These are phyloP conservation scores for Pectinophora gossypiella DNA, from an alignment of 1,140 invertebrate genomes.

Conservation along the genomic window DNA sequence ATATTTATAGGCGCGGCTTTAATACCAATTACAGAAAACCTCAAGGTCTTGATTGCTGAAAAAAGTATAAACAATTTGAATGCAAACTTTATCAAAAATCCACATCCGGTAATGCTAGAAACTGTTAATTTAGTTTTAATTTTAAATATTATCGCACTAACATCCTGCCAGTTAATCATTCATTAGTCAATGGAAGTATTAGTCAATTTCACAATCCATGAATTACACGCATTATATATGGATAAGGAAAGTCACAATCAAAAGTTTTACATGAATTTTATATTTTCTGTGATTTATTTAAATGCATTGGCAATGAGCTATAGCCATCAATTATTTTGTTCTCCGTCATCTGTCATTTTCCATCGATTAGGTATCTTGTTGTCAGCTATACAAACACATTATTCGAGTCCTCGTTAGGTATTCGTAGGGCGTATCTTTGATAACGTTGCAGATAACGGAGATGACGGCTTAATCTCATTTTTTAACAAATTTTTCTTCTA, in stretches of 20 bases:
- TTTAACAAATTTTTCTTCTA: slow-evolving; percentile 67
- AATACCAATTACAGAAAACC: slow-evolving; percentile 30
- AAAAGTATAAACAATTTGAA: slow-evolving; percentile 17
- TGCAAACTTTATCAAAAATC: slow-evolving; percentile 20
- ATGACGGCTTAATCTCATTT: slow-evolving; percentile 70
- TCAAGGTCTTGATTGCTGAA: slow-evolving; percentile 37
- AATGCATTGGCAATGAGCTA: neutral
- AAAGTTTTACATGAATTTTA: neutral
- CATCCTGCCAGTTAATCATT: slow-evolving; percentile 23
- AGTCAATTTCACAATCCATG: neutral
- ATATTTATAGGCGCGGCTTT: slow-evolving; percentile 36
- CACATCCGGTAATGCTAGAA: slow-evolving; percentile 34
- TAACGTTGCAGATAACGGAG: slow-evolving; percentile 60
- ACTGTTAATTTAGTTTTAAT: slow-evolving; percentile 25
- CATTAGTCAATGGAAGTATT: neutral
- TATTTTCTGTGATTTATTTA: neutral
- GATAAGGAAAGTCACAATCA: neutral
- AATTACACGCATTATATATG: neutral
- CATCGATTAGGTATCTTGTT: slow-evolving; percentile 41
- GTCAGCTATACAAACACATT: slow-evolving; percentile 58
- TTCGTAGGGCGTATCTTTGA: slow-evolving; percentile 54
- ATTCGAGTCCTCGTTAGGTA: slow-evolving; percentile 44
- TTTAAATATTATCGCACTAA: slow-evolving; percentile 32
- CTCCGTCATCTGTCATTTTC: slow-evolving; percentile 37
- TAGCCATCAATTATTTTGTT: slow-evolving; percentile 17